Percentiles rank a stretch among this genome's conserved stretches.
phyloP scores from a whole-genome alignment of 1,140 invertebrate genomes.

The Aphidius ervi region DNA sequence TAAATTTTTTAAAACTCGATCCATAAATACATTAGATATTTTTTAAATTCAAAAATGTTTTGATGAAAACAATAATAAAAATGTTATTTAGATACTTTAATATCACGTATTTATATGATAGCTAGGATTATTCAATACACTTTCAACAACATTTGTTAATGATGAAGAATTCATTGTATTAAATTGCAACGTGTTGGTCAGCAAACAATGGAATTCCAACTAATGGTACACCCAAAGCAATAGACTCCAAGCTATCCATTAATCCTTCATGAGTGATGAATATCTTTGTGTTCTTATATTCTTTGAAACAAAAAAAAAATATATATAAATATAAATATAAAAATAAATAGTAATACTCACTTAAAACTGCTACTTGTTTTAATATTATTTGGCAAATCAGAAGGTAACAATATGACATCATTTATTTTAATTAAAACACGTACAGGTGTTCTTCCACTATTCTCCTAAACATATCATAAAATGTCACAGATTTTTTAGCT shows the following conservation, averaged over 20 bases:
- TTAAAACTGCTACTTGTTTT: slow-evolving; percentile 57
- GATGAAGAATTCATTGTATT: slow-evolving; percentile 23
- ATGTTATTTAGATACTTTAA: not conserved
- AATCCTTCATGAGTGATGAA: slow-evolving; percentile 53
- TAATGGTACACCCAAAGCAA: slow-evolving; percentile 46
- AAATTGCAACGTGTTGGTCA: slow-evolving; percentile 26
- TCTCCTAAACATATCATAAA: slow-evolving; percentile 53
- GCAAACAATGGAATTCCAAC: slow-evolving; percentile 40
- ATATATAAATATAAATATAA: no score
- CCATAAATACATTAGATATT: slow-evolving; percentile 20
- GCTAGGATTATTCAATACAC: slow-evolving; percentile 22
- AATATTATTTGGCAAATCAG: slow-evolving; percentile 53
- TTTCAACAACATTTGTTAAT: slow-evolving; percentile 22
- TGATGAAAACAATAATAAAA: no score
- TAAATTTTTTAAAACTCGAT: slow-evolving; percentile 13
- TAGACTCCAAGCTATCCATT: slow-evolving; percentile 43
- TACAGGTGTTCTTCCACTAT: slow-evolving; percentile 47
- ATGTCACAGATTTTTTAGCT: slow-evolving; percentile 34
- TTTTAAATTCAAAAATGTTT: no score
- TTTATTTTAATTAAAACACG: slow-evolving; percentile 57
- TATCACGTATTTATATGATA: no score
- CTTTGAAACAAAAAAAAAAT: slow-evolving; percentile 22
- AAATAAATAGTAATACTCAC: slow-evolving; percentile 30
- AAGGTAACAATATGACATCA: slow-evolving; percentile 39
- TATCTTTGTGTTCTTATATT: slow-evolving; percentile 38